Evolutionary conservation across 2,888 invertebrate species (phyloP).

Genomic region (Punctoribates punctum): DNA sequence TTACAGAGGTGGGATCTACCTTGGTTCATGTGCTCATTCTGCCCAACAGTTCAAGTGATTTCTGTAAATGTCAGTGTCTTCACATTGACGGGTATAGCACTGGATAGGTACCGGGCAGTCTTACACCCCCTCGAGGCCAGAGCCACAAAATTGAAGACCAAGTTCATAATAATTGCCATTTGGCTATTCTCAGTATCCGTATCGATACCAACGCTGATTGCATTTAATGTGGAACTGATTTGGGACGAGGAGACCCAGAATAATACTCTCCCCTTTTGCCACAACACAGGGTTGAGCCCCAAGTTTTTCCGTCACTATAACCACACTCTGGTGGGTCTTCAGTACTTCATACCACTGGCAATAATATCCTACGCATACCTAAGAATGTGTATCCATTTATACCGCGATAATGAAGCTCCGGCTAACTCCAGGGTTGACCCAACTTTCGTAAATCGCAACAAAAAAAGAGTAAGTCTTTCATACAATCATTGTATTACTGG

Average conservation of each 20-base stretch:
- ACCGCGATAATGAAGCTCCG: conserved; percentile 30
- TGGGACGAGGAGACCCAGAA: conserved; percentile 18
- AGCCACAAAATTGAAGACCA: conserved; percentile 70
- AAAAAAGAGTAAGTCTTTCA: conserved; percentile 38
- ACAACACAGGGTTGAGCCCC: conserved; percentile 51
- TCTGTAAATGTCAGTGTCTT: conserved; percentile 85
- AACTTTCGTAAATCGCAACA: conserved; percentile 20
- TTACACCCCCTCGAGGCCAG: conserved; percentile 61
- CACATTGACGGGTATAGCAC: conserved; percentile 77
- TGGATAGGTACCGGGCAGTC: conserved; percentile 68
- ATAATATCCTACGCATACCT: conserved; percentile 78
- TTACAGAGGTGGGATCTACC: conserved; percentile 82
- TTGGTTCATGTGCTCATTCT: conserved; percentile 79
- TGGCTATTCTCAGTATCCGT: conserved; percentile 66
- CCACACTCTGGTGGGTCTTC: conserved; percentile 55
- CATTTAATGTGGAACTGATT: conserved; percentile 49
- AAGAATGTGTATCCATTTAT: conserved; percentile 69
- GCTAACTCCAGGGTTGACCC: conserved; percentile 31
- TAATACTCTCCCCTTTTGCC: conserved; percentile 52
- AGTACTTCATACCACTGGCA: conserved; percentile 73
- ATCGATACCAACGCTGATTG: conserved; percentile 63
- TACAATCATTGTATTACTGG: neutral
- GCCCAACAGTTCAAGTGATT: conserved; percentile 74
- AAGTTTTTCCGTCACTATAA: conserved; percentile 51
- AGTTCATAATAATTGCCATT: conserved; percentile 68